Base-by-base conservation (phyloP, 2,888 invertebrate species). In the Azorinus chamasolen region DNA sequence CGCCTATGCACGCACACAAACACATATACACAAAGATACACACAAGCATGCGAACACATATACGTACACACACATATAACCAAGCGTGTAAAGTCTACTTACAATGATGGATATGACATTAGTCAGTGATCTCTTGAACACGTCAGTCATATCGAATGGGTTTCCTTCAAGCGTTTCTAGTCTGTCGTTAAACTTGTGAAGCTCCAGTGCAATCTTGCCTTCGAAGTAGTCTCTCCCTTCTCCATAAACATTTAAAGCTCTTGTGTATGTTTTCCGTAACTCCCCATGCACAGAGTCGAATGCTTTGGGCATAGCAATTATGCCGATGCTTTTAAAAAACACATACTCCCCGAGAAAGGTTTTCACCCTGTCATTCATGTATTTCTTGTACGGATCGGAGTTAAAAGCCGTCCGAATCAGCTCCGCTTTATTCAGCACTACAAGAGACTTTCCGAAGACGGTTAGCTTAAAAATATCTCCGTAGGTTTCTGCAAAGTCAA, bases 341-440 rank as follows among this genome's bases (percentile, higher is more conserved):
- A 74, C 57, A 22, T 58, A 20, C 20, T 61, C 55, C 16, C 55
- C 74, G 22, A 57, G 63, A 39, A 68, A 68, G 10, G 58, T 51
- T 24, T 16, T 16, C 1, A 63, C 24, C 41, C 74, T 54, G 46
- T 74, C 68, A 25, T 62, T 57, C 14, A 74, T 50, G 16, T 37
- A 16, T 22, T 25, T 39, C 27, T 63, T 68, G 43, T 62, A 65
- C 20, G 53, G 51, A 20, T 73, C 66, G 5, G 37, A 48, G 12
- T 24, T 27, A 20, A 54, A 66, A 0, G 63, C 68, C 39, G 57
- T 68, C 12, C 68, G 39, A 6, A 68, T 25, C n/a, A 74, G n/a
- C 3, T 51, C 45, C 8, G 43, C 51, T 5, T 55, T 37, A 32
- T 74, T 74, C 6, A 74, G 37, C 43, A 62, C 27, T 3, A 74